Percentiles rank a stretch among this genome's conserved stretches.
Conservation (phyloP, 2,888 invertebrate genomes). For the Spodoptera littoralis region DNA sequence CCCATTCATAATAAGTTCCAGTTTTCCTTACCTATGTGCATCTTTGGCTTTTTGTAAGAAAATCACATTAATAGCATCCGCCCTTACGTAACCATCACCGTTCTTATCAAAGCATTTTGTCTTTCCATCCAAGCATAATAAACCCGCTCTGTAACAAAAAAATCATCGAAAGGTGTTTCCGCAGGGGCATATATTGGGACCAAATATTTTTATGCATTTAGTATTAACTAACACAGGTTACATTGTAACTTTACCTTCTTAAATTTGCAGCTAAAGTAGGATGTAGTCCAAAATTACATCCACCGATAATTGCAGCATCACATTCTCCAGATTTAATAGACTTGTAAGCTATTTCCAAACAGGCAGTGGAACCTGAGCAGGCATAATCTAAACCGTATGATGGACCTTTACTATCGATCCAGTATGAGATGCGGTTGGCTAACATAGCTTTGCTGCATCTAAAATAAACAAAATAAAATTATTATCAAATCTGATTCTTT, state of each 20-base stretch:
- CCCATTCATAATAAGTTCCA: too few relatives aligned
- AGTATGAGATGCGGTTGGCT: constrained; percentile 77
- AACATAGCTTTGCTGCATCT: constrained; percentile 74
- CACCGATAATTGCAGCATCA: constrained; percentile 89
- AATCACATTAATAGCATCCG: constrained; percentile 91
- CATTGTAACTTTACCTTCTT: constrained; percentile 59
- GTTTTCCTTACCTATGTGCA: constrained; percentile 83
- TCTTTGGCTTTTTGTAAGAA: constrained; percentile 91
- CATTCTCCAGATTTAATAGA: constrained; percentile 71
- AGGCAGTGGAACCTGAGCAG: constrained; percentile 69
- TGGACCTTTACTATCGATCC: constrained; percentile 74
- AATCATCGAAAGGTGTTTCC: neutral
- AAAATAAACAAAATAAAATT: constrained; percentile 11
- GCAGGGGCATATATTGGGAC: neutral
- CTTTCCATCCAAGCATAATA: constrained; percentile 90
- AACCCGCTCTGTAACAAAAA: constrained; percentile 52
- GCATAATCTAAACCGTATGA: constrained; percentile 71
- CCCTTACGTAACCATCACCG: constrained; percentile 92
- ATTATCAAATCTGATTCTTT: too few relatives aligned
- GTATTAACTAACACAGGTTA: neutral
- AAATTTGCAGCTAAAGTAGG: constrained; percentile 73
- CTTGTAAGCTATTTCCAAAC: constrained; percentile 70
- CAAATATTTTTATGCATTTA: neutral
- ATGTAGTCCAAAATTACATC: constrained; percentile 87
- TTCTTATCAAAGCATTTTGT: constrained; percentile 96